Conservation (phyloP, 2,113 vertebrate genomes). For the Egretta garzetta region DNA sequence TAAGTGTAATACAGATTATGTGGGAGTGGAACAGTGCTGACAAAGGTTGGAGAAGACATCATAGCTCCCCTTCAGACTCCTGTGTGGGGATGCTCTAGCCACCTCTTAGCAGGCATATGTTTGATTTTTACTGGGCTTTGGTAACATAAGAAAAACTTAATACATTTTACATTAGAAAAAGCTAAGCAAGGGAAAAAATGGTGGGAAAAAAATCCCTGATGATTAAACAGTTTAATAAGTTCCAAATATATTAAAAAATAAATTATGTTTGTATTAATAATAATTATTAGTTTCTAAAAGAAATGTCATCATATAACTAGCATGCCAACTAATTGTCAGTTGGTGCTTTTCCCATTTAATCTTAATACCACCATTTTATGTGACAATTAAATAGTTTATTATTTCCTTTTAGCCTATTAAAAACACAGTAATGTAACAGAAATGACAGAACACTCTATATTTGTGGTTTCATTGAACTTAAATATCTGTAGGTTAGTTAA, state of each 20-base stretch:
- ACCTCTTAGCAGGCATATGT: neutral
- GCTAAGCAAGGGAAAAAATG: neutral
- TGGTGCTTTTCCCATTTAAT: neutral
- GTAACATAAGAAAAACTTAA: neutral
- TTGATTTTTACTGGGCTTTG: neutral
- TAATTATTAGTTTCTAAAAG: neutral
- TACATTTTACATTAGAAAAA: neutral
- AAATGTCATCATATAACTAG: neutral
- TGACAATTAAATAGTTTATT: neutral
- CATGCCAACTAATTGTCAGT: neutral
- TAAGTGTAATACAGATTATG: neutral
- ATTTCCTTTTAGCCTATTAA: neutral
- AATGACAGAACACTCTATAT: neutral
- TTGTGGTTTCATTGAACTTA: neutral
- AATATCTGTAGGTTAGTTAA: neutral
- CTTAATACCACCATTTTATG: neutral
- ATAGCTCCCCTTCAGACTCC: neutral
- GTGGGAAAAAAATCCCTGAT: neutral
- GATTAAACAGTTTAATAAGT: too few relatives aligned
- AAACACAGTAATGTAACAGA: neutral
- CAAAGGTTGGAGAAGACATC: neutral
- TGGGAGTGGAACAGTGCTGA: accelerated
- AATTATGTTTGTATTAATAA: neutral
- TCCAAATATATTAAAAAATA: neutral
- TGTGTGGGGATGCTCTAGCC: neutral